phyloP scores from a whole-genome alignment of 2,113 vertebrate genomes.

The Clarias macrocephalus region DNA sequence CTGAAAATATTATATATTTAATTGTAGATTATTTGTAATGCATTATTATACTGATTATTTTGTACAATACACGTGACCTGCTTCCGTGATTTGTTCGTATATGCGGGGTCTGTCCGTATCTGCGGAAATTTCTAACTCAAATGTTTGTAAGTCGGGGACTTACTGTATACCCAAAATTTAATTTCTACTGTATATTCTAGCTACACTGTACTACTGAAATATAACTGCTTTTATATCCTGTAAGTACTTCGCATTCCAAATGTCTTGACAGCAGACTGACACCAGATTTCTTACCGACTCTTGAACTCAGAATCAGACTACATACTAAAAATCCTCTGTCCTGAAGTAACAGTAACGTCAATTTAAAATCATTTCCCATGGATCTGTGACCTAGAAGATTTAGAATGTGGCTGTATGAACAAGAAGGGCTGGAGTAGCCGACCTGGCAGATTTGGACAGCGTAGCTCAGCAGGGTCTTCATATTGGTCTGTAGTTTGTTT shows the following conservation, averaged over 20 bases:
- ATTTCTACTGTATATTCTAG: neutral
- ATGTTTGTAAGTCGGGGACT: no score
- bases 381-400: neutral
- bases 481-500: constrained; percentile 81
- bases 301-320: neutral
- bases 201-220: neutral
- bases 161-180: no score
- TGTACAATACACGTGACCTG: no score
- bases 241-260: neutral
- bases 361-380: neutral
- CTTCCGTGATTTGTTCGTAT: no score
- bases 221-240: neutral
- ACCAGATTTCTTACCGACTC: neutral
- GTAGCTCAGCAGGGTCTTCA: constrained; percentile 85
- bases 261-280: neutral
- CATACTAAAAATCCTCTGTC: neutral
- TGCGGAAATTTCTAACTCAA: no score
- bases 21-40: no score
- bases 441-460: constrained; percentile 93
- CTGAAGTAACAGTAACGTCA: neutral
- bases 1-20: no score
- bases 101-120: no score
- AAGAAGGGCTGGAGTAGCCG: constrained; percentile 22
- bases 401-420: neutral
- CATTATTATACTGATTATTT: no score